Base-by-base conservation (phyloP, 37 sponge, comb jelly and placozoan genomes). In the Bolinopsis microptera region DNA sequence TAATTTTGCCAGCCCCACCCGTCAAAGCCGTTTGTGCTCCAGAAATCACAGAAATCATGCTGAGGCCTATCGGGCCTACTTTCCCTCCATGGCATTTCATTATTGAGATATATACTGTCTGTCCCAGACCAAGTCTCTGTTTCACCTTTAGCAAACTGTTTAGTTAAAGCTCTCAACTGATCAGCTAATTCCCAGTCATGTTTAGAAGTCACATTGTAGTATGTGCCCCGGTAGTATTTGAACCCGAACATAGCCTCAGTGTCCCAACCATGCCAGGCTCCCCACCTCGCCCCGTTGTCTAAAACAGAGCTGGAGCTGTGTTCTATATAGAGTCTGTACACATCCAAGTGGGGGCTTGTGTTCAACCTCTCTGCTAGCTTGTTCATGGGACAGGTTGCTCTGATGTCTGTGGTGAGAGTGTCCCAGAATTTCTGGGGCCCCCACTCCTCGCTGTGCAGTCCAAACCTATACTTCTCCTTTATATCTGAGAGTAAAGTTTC, bases 261-360 rank as follows among this genome's bases (percentile, higher is more conserved):
- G 90, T 86, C 90, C 90, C 90, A 86, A 0, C 90, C 90, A 41
- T 86, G 90, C 90, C 90, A 86, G 61, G 90, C 34, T 9, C 61
- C 61, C 90, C 90, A 86, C 61, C 61, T 40, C 26, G 21, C 28
- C n/a, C 61, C 61, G 18, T 3, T 48, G 0, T 35, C 41, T 24
- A 86, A 5, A 2, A 2, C 90, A 1, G 25, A 18, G 31, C 90
- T 86, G 41, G 90, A 28, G 9, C 61, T 0, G 61, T 86, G 90
- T 5, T 38, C 90, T 5, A 86, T 39, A 27, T 86, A 86, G 28
- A 86, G 1, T 86, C 90, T 86, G 36, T 28, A 41, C 0, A 86
- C 90, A 24, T 8, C 5, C 3, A 41, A 30, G 26, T 41, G 27
- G 23, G 90, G 90, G 13, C 36, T 33, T 27, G 26, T 2, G 90